Base-by-base conservation (phyloP, 2,888 invertebrate species). In the Lamproptera curius region DNA sequence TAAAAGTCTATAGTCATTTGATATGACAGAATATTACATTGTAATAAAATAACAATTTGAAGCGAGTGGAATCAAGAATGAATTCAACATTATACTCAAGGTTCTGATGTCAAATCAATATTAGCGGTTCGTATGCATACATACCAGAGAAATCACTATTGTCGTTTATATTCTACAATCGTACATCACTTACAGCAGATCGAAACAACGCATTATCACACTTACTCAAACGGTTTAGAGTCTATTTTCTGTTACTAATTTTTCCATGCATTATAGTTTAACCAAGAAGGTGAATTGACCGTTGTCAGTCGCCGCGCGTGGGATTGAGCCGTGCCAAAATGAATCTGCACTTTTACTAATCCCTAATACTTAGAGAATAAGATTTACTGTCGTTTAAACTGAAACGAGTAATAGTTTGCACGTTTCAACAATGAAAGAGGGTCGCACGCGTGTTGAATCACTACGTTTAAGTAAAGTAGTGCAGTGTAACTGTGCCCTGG, bases 401-500 rank as follows among this genome's bases (percentile, higher is more conserved):
- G 42, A n/a, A 50, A 35, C 16, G 15, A 40, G 42, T 54, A 46
- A 42, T 49, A 48, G 43, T 28, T 50, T 66, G 58, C 71, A 57
- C 38, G 48, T 50, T 44, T 59, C 65, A 58, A 82, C 83, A 84
- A 83, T 83, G 59, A 71, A 61, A 61, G 61, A 63, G 59, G 64
- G 68, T 81, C 82, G 61, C 82, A 81, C 76, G 73, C 60, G 65
- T 58, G 63, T 71, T 71, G 73, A 70, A 67, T 73, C 70, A 69
- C 63, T 61, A 42, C 59, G 57, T 61, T 66, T 63, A 69, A 73
- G 72, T 75, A 67, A 78, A 84, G 62, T 82, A 79, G 83, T 73
- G 70, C 82, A 78, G 70, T 82, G 68, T 76, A 71, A 77, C 75
- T 75, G 74, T 73, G 75, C 51, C 67, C 62, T 65, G 68, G 58